phyloP scores from a whole-genome alignment of 2,888 invertebrate genomes.

The Chymomyza caudatula region DNA sequence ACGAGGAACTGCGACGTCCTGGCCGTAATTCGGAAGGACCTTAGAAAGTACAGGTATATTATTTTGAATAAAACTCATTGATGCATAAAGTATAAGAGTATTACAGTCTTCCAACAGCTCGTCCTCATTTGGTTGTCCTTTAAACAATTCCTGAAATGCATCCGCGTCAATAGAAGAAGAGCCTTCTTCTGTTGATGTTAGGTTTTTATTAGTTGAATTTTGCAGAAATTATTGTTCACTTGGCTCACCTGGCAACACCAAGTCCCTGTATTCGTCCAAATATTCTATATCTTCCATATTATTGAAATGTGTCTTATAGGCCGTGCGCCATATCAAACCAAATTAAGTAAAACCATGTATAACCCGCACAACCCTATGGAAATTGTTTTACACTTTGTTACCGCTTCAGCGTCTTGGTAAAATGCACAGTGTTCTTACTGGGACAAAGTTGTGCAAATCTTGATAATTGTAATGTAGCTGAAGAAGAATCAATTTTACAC shows the following conservation, averaged over 20 bases:
- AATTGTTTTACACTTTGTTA: not conserved
- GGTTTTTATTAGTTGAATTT: not conserved
- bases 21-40: not conserved
- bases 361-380: not conserved
- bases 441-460: not conserved
- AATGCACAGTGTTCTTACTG: not conserved
- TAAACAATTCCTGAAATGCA: slow-evolving; percentile 71
- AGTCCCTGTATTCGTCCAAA: slow-evolving; percentile 75
- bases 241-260: slow-evolving; percentile 73
- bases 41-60: not conserved
- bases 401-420: not conserved
- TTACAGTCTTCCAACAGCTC: slow-evolving; percentile 51
- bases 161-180: slow-evolving; percentile 71
- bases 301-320: not conserved
- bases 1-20: slow-evolving; percentile 25
- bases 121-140: slow-evolving; percentile 63
- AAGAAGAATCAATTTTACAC: no score
- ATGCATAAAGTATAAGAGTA: not conserved
- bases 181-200: slow-evolving; percentile 46
- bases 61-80: not conserved
- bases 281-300: slow-evolving; percentile 76
- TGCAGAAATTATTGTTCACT: not conserved
- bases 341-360: not conserved
- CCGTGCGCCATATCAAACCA: not conserved
- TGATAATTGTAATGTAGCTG: not conserved